Evolutionary conservation across 2,113 vertebrate species (phyloP).

Genomic region (Aptenodytes forsteri): DNA sequence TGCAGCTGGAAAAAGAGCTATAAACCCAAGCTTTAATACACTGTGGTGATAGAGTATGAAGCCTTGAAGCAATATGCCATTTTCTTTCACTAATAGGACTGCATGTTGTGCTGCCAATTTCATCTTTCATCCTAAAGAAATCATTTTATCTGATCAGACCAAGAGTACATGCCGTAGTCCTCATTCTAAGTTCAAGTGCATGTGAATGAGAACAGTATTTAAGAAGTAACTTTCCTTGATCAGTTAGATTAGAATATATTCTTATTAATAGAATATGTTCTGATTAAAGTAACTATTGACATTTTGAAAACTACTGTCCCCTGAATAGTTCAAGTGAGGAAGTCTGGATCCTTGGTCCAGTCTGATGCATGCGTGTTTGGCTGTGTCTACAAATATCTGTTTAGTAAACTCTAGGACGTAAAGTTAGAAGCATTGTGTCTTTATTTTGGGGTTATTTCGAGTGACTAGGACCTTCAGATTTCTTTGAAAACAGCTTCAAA

Average conservation of each 20-base stretch:
- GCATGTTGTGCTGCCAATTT: neutral
- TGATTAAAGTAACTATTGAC: neutral
- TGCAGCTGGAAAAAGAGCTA: neutral
- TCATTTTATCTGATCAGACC: neutral
- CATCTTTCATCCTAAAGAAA: neutral
- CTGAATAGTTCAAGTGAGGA: neutral
- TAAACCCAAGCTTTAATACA: neutral
- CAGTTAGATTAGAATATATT: neutral
- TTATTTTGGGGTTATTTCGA: neutral
- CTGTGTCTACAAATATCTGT: neutral
- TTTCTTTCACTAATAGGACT: neutral
- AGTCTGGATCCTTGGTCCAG: neutral
- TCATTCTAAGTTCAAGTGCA: neutral
- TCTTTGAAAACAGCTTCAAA: neutral
- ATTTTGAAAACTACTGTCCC: neutral
- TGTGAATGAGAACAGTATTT: neutral
- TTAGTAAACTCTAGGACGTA: neutral
- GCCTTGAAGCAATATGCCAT: neutral
- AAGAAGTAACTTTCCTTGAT: neutral
- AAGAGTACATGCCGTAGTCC: rapidly evolving
- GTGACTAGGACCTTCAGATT: neutral
- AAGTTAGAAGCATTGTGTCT: neutral
- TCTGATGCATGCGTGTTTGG: neutral
- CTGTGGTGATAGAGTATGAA: neutral
- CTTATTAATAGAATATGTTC: neutral